Conservation (phyloP, 2,888 invertebrate species). For the Drosophila neoperkinsi region DNA sequence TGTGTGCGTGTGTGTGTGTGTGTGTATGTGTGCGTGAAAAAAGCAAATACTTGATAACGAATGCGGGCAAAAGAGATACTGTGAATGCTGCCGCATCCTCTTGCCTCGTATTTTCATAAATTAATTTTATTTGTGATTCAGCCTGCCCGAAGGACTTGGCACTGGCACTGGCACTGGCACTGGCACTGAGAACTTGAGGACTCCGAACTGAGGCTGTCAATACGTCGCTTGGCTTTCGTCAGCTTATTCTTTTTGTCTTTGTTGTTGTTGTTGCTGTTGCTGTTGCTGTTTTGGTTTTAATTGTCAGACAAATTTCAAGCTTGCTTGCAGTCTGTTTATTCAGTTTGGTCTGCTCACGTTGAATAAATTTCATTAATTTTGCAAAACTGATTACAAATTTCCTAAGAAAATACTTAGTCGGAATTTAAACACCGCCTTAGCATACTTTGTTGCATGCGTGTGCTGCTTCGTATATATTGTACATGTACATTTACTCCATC, state of each 20-base stretch:
- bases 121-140: slow-evolving; percentile 59
- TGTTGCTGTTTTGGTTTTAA: slow-evolving; percentile 19
- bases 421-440: background rate
- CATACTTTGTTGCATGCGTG: background rate
- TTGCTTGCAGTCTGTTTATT: slow-evolving; percentile 8
- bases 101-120: slow-evolving; percentile 54
- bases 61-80: slow-evolving; percentile 42
- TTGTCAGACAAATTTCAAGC: slow-evolving; percentile 29
- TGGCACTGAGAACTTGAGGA: slow-evolving; percentile 1
- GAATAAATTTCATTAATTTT: slow-evolving; percentile 22
- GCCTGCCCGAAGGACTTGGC: slow-evolving; percentile 40
- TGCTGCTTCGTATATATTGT: background rate
- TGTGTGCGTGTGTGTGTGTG: background rate
- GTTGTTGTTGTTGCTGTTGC: background rate
- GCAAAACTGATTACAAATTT: slow-evolving; percentile 14
- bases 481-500: background rate
- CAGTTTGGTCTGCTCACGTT: slow-evolving; percentile 9
- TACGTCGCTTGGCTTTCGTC: slow-evolving; percentile 21
- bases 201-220: slow-evolving; percentile 31
- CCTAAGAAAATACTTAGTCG: background rate
- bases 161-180: background rate
- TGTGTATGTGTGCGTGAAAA: slow-evolving; percentile 28
- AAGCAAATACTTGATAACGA: slow-evolving; percentile 64
- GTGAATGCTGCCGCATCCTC: background rate
- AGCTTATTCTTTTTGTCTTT: background rate